These are phyloP conservation scores for Columba livia DNA, from an alignment of 2,113 vertebrate genomes.

Conservation along the genomic window DNA sequence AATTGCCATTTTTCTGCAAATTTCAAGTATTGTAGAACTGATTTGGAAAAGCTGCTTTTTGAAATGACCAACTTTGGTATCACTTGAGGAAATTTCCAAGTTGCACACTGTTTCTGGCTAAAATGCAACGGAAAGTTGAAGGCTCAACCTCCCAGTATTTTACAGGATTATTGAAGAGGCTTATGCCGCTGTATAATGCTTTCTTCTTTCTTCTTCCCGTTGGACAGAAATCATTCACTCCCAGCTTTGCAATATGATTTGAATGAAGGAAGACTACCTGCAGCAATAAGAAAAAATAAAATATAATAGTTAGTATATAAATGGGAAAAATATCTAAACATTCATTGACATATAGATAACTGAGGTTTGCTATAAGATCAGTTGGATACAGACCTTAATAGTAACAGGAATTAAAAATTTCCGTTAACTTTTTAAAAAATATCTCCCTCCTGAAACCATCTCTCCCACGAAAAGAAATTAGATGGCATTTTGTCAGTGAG, in stretches of 20 bases:
- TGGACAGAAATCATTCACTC: constrained; percentile 95
- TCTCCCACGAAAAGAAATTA: background rate
- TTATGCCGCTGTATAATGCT: constrained; percentile 89
- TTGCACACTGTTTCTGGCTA: constrained; percentile 87
- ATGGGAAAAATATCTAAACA: background rate
- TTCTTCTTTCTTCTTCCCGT: constrained; percentile 81
- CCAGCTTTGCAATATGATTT: constrained; percentile 90
- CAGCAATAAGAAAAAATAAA: background rate
- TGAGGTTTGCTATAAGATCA: background rate
- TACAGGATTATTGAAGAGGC: constrained; percentile 92
- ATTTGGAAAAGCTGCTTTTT: background rate
- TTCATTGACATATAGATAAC: background rate
- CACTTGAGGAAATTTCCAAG: constrained; percentile 90
- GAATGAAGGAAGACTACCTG: constrained; percentile 94
- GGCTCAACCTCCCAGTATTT: constrained; percentile 95
- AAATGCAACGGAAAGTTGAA: constrained; percentile 90
- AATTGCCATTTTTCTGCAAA: constrained; percentile 18
- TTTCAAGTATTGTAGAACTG: constrained; percentile 76
- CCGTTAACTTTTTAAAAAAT: background rate
- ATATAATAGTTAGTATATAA: background rate
- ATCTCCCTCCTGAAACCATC: background rate
- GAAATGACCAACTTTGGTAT: background rate
- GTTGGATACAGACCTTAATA: background rate
- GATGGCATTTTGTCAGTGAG: background rate
- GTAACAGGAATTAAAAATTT: background rate